Percentiles rank a stretch among this genome's conserved stretches.
Evolutionary conservation across 2,888 invertebrate species (phyloP).

Genomic region (Dastarcus helophoroides): DNA sequence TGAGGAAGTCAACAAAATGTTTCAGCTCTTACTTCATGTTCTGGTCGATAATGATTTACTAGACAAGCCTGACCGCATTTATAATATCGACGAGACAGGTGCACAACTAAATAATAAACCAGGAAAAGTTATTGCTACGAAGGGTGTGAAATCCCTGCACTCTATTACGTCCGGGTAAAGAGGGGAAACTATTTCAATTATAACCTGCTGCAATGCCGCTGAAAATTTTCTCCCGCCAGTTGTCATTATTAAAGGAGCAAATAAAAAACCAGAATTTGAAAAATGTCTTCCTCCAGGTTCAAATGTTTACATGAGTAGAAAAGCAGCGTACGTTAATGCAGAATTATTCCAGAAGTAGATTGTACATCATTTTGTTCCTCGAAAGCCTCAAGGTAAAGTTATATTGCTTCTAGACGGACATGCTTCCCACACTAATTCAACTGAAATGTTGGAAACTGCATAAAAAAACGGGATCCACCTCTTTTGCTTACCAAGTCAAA

Average conservation of each 20-base stretch:
- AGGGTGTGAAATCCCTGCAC: conserved; percentile 13
- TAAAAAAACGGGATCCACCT: neutral
- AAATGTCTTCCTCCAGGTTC: neutral
- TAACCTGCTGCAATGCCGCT: conserved; percentile 2
- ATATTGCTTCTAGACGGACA: neutral
- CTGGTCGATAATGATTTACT: conserved; percentile 15
- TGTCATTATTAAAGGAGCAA: neutral
- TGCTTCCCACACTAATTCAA: neutral
- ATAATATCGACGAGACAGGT: conserved; percentile 17
- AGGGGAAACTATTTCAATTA: conserved; percentile 11
- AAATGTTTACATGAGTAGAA: neutral
- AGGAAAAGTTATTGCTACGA: conserved; percentile 13
- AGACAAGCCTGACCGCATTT: conserved; percentile 16
- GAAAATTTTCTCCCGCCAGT: neutral
- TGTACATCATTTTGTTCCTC: neutral
- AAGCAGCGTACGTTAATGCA: neutral
- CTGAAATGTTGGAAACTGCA: neutral
- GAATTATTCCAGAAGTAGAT: neutral
- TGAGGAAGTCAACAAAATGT: conserved; percentile 3
- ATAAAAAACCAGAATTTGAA: conserved; percentile 2
- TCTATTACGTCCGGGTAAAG: conserved; percentile 7
- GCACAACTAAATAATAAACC: conserved; percentile 16
- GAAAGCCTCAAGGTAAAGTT: neutral
- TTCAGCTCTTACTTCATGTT: conserved; percentile 4
- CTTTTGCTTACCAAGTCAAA: neutral